Percentiles rank a stretch among this genome's conserved stretches.
Evolutionary conservation across 2,888 invertebrate species (phyloP).

Genomic region (Ypsolopha sequella): DNA sequence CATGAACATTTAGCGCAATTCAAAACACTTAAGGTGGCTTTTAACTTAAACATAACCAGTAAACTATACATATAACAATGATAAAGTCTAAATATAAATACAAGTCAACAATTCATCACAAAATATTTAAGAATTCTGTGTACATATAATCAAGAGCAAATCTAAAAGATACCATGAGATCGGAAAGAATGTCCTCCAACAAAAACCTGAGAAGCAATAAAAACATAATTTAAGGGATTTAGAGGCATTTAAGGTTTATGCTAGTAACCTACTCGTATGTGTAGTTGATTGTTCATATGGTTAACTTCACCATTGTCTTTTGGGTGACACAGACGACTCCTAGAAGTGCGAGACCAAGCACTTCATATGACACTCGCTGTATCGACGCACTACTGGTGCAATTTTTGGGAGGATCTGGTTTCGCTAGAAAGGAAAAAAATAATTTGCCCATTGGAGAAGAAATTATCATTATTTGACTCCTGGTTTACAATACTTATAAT

Average conservation of each 20-base stretch:
- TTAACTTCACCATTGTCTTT: conserved; percentile 21
- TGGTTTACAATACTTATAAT: too few relatives aligned
- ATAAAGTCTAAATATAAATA: conserved; percentile 43
- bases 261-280: neutral
- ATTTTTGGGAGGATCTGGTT: conserved; percentile 51
- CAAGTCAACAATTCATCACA: conserved; percentile 28
- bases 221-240: neutral
- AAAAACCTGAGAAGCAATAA: neutral
- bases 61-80: conserved; percentile 19
- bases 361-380: conserved; percentile 20
- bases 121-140: too few relatives aligned
- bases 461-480: too few relatives aligned
- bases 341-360: conserved; percentile 22
- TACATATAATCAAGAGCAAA: too few relatives aligned
- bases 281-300: neutral
- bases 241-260: conserved; percentile 2
- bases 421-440: conserved; percentile 30
- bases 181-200: too few relatives aligned
- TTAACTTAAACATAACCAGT: conserved; percentile 39
- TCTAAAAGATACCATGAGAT: too few relatives aligned
- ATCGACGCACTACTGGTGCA: conserved; percentile 42
- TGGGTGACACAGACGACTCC: conserved; percentile 10
- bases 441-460: too few relatives aligned
- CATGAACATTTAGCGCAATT: conserved; percentile 47
- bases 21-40: conserved; percentile 57